Evolutionary conservation across 92 coral and sea anemone species (phyloP).

Genomic region (Paramuricea clavata): DNA sequence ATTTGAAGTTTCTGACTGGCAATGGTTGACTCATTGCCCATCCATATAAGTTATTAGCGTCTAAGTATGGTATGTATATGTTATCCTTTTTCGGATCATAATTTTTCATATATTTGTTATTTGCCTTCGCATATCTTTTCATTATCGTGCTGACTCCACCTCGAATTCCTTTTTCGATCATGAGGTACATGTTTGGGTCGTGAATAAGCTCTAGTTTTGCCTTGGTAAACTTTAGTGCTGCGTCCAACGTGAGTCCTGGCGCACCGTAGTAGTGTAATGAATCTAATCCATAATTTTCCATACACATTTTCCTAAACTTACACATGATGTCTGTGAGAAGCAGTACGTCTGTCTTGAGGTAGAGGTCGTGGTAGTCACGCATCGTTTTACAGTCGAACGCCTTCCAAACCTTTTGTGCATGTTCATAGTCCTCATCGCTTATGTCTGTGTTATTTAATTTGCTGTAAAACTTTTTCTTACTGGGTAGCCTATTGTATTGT

Average conservation of each 20-base stretch:
- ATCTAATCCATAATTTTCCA: conserved; percentile 19
- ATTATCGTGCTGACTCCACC: neutral
- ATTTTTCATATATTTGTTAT: neutral
- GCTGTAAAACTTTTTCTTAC: neutral
- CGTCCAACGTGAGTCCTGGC: conserved; percentile 45
- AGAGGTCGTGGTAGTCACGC: conserved; percentile 25
- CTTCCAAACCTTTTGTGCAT: neutral
- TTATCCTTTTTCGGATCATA: no score
- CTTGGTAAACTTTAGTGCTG: conserved; percentile 4
- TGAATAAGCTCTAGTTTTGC: neutral
- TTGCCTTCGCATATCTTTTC: neutral
- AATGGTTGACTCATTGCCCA: no score
- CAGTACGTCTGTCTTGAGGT: conserved; percentile 28
- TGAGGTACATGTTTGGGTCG: conserved; percentile 16
- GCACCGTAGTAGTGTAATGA: neutral
- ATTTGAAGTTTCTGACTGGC: no score
- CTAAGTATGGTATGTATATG: no score
- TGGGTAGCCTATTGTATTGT: neutral
- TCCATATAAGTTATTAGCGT: no score
- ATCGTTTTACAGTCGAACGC: neutral
- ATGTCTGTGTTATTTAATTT: neutral
- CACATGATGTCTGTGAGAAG: conserved; percentile 15
- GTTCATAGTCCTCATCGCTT: neutral
- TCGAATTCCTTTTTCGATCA: neutral
- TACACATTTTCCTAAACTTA: conserved; percentile 18